Evolutionary conservation across 2,797 vertebrate genomes (phyloP), one percentile per base, ranked within the genome.

Genomic region (Tarsius wallacei): DNA sequence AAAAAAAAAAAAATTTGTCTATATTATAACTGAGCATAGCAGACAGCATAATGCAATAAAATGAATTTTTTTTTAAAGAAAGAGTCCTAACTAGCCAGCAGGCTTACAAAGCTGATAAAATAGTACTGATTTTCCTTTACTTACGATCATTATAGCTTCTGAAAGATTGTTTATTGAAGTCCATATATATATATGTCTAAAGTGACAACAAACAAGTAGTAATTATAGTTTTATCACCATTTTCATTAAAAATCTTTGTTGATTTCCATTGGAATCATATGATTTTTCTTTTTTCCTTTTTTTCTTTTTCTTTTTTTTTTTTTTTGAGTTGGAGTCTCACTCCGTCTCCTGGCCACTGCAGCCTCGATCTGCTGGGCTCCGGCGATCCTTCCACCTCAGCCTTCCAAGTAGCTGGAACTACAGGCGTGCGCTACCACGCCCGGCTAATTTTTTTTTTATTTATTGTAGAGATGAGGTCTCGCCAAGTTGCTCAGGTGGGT

Each of bases 161-260:
- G 9, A 87, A 87, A 68, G 51, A 53, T 87, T 80, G 36, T 73
- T 90, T 36, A 95, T 59, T 97, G 81, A 77, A 77, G 73, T 76
- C 49, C 55, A 70, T n/a, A 80, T 77, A 87, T 31, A 57, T 91
- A 70, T 66, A 70, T 49, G 28, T 55, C n/a, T 47, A 77, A 82
- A 47, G 61, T 57, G 74, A 92, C 31, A 81, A 68, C 21, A 91
- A 22, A 84, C 0, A 91, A 71, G 19, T 26, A 42, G 8, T 42
- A 73, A 26, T 78, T 90, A 42, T 42, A 91, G 14, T 36, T 81
- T 87, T 76, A 77, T 57, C 24, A 90, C 24, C 71, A 59, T 55
- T 83, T 91, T 87, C 57, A 93, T 77, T 90, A 73, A 87, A 86
- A 86, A 77, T 83, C n/a, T 87, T 91, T 55, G 28, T 77, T 87